phyloP scores from a whole-genome alignment of 2,113 vertebrate genomes.

The Pycnonotus jocosus region DNA sequence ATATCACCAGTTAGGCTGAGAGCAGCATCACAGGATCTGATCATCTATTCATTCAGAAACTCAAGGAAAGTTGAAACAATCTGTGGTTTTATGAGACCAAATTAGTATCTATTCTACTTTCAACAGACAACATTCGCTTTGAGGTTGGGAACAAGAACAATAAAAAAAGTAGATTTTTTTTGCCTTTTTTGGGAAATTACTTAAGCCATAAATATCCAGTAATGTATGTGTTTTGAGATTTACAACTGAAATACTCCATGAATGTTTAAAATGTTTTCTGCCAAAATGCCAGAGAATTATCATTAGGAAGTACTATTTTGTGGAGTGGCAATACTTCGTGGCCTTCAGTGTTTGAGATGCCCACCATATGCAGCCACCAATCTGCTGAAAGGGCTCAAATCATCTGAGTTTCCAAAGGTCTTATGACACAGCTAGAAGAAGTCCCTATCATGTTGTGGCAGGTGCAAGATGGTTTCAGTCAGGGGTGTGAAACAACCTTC shows the following conservation, averaged over 20 bases:
- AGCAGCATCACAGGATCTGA: neutral
- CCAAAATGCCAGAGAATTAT: neutral
- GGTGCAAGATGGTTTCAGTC: neutral
- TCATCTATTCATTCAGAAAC: conserved; percentile 26
- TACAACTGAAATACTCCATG: neutral
- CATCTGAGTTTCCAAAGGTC: neutral
- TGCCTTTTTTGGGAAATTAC: neutral
- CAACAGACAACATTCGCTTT: neutral
- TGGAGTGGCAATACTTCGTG: neutral
- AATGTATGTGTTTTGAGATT: neutral
- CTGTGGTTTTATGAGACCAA: conserved; percentile 41
- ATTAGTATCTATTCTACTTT: conserved; percentile 39
- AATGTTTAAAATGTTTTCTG: neutral
- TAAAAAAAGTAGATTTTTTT: neutral
- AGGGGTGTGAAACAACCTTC: neutral
- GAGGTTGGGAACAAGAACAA: neutral
- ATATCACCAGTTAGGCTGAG: neutral
- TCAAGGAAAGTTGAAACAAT: conserved; percentile 34
- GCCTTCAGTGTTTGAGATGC: neutral
- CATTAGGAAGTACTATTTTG: neutral
- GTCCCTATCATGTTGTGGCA: neutral
- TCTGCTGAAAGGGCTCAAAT: neutral
- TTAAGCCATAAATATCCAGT: neutral
- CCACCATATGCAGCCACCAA: neutral
- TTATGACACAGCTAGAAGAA: neutral